Evolutionary conservation across 2,113 vertebrate species (phyloP).

Genomic region (Pandion haliaetus): DNA sequence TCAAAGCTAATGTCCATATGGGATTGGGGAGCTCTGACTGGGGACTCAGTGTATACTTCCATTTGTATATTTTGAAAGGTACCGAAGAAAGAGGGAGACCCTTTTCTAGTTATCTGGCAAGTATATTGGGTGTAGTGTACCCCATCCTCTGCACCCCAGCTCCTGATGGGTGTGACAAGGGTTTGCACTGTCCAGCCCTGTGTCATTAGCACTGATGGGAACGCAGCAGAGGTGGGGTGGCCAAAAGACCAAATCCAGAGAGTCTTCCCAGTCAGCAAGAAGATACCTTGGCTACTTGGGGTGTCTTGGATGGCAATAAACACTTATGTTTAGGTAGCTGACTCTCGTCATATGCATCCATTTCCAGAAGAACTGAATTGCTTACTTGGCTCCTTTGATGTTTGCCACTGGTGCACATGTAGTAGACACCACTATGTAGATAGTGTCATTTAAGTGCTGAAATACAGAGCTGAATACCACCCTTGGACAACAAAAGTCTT

Average conservation of each 20-base stretch:
- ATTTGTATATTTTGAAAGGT: not conserved
- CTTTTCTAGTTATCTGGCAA: not conserved
- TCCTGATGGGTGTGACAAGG: not conserved
- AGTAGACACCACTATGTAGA: not conserved
- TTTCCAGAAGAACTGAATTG: not conserved
- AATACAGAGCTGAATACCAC: not conserved
- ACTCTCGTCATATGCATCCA: not conserved
- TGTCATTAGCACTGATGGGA: not conserved
- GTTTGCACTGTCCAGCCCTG: not conserved
- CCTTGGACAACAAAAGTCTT: not conserved
- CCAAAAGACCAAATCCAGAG: not conserved
- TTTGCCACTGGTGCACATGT: not conserved
- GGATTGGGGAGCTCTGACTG: accelerated
- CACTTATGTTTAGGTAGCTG: not conserved
- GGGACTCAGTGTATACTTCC: not conserved
- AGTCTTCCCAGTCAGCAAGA: not conserved
- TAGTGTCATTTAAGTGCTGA: not conserved
- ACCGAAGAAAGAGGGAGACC: not conserved
- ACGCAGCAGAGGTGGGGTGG: not conserved
- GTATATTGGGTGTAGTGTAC: not conserved
- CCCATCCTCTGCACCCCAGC: not conserved
- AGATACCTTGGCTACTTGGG: not conserved
- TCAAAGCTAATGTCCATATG: not conserved
- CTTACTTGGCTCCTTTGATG: not conserved
- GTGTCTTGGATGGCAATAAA: not conserved